A percentile compares a stretch with the other conserved stretches of the same genome.
These are phyloP conservation scores for Xestia ashworthii DNA, from an alignment of 2,888 invertebrate species.

Conservation along the genomic window DNA sequence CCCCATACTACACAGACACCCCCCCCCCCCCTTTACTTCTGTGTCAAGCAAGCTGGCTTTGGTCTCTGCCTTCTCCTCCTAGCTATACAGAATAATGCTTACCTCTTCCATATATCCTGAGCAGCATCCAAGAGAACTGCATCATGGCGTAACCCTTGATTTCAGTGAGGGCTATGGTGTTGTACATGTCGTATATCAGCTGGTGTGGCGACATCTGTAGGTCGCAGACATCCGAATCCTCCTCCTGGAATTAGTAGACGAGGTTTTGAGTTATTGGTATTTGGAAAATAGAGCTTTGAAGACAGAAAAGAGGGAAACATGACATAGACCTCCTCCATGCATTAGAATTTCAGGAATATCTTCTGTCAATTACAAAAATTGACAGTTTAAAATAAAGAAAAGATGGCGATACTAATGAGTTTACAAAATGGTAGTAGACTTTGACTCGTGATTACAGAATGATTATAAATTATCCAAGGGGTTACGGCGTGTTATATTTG, in stretches of 20 bases:
- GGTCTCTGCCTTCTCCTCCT: not conserved
- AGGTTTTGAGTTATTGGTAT: not conserved
- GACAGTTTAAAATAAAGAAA: not conserved
- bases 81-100: slow-evolving; percentile 50
- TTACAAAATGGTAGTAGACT: not conserved
- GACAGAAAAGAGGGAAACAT: not conserved
- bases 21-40: not conserved
- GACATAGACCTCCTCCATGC: not conserved
- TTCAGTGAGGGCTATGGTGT: slow-evolving; percentile 95
- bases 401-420: not conserved
- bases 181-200: slow-evolving; percentile 95
- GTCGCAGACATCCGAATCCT: slow-evolving; percentile 92
- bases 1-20: not conserved
- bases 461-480: not conserved
- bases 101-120: slow-evolving; percentile 95
- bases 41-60: not conserved
- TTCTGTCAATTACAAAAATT: not conserved
- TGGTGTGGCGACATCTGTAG: slow-evolving; percentile 95
- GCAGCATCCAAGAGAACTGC: slow-evolving; percentile 97
- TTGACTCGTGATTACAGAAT: not conserved
- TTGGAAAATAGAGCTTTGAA: not conserved
- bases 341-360: not conserved
- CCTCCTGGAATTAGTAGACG: slow-evolving; percentile 89
- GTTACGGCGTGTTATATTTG: not conserved
- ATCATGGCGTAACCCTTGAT: slow-evolving; percentile 97